phyloP scores from a whole-genome alignment of 2,113 vertebrate species.

The Campylomormyrus numenius region DNA sequence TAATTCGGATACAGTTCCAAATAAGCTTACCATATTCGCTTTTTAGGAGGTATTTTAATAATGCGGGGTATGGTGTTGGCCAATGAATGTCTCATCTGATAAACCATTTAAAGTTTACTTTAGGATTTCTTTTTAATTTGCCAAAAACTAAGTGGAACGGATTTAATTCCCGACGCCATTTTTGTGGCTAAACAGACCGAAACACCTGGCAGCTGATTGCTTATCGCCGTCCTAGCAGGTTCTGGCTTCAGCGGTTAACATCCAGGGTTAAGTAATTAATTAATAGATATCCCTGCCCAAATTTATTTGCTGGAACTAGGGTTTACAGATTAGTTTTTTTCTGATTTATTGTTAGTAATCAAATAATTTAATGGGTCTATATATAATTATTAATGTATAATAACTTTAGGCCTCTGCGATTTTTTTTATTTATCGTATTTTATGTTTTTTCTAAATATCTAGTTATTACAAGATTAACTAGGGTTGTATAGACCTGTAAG shows the following conservation, averaged over 20 bases:
- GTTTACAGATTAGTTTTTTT: neutral
- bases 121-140: neutral
- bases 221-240: too few relatives aligned
- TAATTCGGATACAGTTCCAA: neutral
- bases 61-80: neutral
- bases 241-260: neutral
- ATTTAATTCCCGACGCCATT: neutral
- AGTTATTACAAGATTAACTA: neutral
- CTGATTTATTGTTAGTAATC: neutral
- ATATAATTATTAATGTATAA: neutral
- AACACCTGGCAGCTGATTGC: slow-evolving; percentile 13
- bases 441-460: neutral
- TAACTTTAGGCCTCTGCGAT: neutral
- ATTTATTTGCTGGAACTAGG: neutral
- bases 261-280: neutral
- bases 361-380: neutral
- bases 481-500: neutral
- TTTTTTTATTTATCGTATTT: neutral
- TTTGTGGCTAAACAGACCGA: neutral
- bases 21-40: neutral
- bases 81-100: neutral
- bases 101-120: neutral
- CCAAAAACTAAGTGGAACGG: neutral
- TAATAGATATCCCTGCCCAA: neutral
- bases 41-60: neutral